A percentile compares a stretch with the other conserved stretches of the same genome.
Conservation (phyloP, 2,888 invertebrate genomes). For the Hirtodrosophila confusa region DNA sequence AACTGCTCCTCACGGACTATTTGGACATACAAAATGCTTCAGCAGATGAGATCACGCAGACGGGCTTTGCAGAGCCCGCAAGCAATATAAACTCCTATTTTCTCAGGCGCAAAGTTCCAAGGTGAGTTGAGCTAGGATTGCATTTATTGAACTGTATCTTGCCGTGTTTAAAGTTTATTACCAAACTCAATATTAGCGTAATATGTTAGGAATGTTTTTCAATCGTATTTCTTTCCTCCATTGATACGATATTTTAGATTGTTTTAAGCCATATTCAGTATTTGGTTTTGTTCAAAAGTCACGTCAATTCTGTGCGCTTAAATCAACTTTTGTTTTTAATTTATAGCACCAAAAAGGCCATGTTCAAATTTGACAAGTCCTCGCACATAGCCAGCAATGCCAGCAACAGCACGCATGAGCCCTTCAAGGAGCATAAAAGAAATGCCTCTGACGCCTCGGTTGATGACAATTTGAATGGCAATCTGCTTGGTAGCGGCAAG, state of each 20-base stretch:
- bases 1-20: constrained; percentile 93
- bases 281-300: no score
- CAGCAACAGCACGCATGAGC: constrained; percentile 39
- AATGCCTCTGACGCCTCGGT: constrained; percentile 83
- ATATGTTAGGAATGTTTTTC: no score
- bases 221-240: no score
- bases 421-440: constrained; percentile 82
- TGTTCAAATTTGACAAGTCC: constrained; percentile 90
- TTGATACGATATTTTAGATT: no score
- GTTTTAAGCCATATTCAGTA: no score
- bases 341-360: constrained; percentile 85
- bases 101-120: constrained; percentile 82
- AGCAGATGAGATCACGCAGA: constrained; percentile 86
- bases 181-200: no score
- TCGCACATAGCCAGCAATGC: constrained; percentile 70
- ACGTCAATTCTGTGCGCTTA: no score
- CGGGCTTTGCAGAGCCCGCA: constrained; percentile 83
- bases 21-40: constrained; percentile 92
- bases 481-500: constrained; percentile 68
- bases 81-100: constrained; percentile 85
- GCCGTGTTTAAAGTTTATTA: no score
- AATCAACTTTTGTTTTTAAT: constrained; percentile 1
- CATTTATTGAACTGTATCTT: no score
- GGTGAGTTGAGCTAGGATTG: constrained; percentile 55
- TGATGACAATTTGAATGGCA: constrained; percentile 78